Evolutionary conservation across 2,113 vertebrate species (phyloP).

Genomic region (Mus musculus): GRCm39 chrX:10359001-10359500

Average conservation of each 20-base stretch:
- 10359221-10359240: neutral
- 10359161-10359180: neutral
- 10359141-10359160: constrained; percentile 28
- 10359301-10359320: constrained; percentile 2
- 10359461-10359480: constrained; percentile 60
- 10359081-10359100: neutral
- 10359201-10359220: constrained; percentile 41
- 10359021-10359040: constrained; percentile 31
- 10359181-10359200: neutral
- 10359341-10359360: constrained; percentile 11
- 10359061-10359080: constrained; percentile 42
- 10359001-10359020: neutral
- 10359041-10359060: constrained; percentile 51
- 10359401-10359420: constrained; percentile 65
- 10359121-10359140: constrained; percentile 41
- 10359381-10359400: constrained; percentile 56
- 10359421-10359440: constrained; percentile 67
- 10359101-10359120: constrained; percentile 47
- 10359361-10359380: constrained; percentile 66
- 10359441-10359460: neutral
- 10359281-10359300: neutral
- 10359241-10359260: constrained; percentile 23
- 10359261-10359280: constrained; percentile 52
- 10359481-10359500: constrained; percentile 59
- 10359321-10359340: constrained; percentile 51